Conservation (phyloP, 2,888 invertebrate genomes). For the Meliscaeva auricollis region DNA sequence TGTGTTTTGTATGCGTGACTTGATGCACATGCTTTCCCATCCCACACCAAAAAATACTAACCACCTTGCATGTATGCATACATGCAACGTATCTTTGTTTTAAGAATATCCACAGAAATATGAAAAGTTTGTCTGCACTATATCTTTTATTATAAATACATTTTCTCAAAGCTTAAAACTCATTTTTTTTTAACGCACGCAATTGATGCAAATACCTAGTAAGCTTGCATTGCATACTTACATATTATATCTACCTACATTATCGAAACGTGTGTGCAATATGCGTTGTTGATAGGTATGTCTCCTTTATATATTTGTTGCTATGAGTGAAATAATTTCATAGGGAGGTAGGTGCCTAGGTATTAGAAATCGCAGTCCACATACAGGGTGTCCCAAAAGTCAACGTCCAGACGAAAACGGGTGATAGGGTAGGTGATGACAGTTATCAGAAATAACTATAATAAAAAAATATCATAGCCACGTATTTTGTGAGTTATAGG, state of each 20-base stretch:
- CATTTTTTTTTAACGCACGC: slow-evolving; percentile 51
- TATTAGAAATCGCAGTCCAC: too few species aligned
- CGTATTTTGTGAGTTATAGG: too few species aligned
- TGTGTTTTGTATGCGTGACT: slow-evolving; percentile 51
- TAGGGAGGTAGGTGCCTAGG: too few species aligned
- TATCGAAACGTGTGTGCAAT: background rate
- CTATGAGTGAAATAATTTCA: too few species aligned
- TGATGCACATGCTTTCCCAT: slow-evolving; percentile 53
- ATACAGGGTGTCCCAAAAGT: too few species aligned
- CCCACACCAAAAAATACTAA: slow-evolving; percentile 46
- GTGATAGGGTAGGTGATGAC: too few species aligned
- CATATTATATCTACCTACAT: background rate
- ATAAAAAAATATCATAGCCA: too few species aligned
- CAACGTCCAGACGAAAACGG: too few species aligned
- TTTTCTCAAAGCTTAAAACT: slow-evolving; percentile 54
- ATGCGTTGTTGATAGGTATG: background rate
- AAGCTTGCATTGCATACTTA: background rate
- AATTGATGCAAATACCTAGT: slow-evolving; percentile 55
- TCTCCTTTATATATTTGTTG: background rate
- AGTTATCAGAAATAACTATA: too few species aligned
- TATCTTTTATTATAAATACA: slow-evolving; percentile 55
- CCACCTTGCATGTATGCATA: slow-evolving; percentile 43
- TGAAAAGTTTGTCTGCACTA: slow-evolving; percentile 45
- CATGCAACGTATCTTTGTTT: slow-evolving; percentile 35
- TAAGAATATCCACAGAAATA: slow-evolving; percentile 57